Base-by-base conservation (phyloP, 2,888 invertebrate species). In the Philereme vetulata region DNA sequence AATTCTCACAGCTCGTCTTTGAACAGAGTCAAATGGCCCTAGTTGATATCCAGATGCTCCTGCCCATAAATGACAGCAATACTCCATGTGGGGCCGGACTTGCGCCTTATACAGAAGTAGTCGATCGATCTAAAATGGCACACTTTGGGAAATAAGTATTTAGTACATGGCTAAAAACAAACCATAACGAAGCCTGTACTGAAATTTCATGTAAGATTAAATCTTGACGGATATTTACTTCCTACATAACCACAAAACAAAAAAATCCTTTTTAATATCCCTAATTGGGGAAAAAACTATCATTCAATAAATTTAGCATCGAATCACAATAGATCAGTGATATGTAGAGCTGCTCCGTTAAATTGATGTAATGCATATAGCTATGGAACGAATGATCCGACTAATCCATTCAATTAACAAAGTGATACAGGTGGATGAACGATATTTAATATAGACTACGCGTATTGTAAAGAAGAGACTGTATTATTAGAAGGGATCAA, bases 341-440 rank as follows among this genome's bases (percentile, higher is more conserved):
- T 49, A 57, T 51, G 48, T 49, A 55, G 32, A 10, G 10, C 34
- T 49, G 52, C 54, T 46, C 10, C 51, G 56, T 52, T 42, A 61
- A 61, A 63, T 63, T 65, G 70, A 69, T 68, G 68, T 66, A 69
- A 69, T 65, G 60, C 2, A 1, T 21, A 1, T 21, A 21, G 50
- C 51, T 42, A 68, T 69, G 71, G 67, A 72, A 70, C 70, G 74
- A 68, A 72, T 21, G 73, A 76, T 74, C 72, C 68, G 64, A 66
- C 66, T 72, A 74, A 75, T 73, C 68, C 73, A 72, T 75, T 72
- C 65, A 61, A 68, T 76, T 78, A 70, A 71, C 72, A 68, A 72
- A 67, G 70, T 71, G 72, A 75, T 76, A 77, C 76, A 73, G 56
- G 70, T 71, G 72, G 75, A 71, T 65, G 71, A 62, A 70, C 68